Conservation (phyloP, 2,888 invertebrate species). For the Augochlorella aurata region DNA sequence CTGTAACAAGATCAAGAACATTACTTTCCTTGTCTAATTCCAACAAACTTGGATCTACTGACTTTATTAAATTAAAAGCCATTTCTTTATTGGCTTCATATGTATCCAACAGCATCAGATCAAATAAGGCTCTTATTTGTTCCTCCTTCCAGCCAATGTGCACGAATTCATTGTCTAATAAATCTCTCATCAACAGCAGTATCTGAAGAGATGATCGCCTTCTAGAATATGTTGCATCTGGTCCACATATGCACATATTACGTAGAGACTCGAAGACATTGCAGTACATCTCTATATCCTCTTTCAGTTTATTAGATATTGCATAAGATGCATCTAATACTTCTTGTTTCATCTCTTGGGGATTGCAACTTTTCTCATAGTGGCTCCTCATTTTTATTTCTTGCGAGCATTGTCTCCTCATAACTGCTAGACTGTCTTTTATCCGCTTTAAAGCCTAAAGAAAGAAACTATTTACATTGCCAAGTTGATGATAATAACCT, state of each 20-base stretch:
- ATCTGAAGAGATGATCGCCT: slow-evolving; percentile 85
- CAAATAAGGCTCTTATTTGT: slow-evolving; percentile 82
- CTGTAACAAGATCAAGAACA: slow-evolving; percentile 68
- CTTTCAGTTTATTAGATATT: slow-evolving; percentile 66
- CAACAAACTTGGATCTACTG: slow-evolving; percentile 64
- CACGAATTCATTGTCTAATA: slow-evolving; percentile 62
- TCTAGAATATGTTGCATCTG: slow-evolving; percentile 86
- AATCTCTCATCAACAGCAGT: slow-evolving; percentile 78
- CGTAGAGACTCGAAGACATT: slow-evolving; percentile 83
- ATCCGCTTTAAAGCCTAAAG: slow-evolving; percentile 82
- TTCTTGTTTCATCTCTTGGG: slow-evolving; percentile 50
- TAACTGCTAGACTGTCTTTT: slow-evolving; percentile 81
- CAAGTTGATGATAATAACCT: neutral
- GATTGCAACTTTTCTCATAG: slow-evolving; percentile 8
- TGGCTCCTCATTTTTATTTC: slow-evolving; percentile 45
- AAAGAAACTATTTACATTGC: neutral
- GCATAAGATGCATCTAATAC: slow-evolving; percentile 25
- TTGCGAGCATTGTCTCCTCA: slow-evolving; percentile 65
- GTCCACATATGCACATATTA: slow-evolving; percentile 83
- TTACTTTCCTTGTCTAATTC: slow-evolving; percentile 51
- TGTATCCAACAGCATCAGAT: slow-evolving; percentile 86
- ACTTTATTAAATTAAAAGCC: slow-evolving; percentile 84
- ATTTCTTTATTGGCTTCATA: slow-evolving; percentile 90
- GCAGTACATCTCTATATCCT: slow-evolving; percentile 79
- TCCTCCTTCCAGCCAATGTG: slow-evolving; percentile 54